Evolutionary conservation across 2,888 invertebrate genomes (phyloP), one percentile per base, ranked within the genome.

Genomic region (Heliconius erato): DNA sequence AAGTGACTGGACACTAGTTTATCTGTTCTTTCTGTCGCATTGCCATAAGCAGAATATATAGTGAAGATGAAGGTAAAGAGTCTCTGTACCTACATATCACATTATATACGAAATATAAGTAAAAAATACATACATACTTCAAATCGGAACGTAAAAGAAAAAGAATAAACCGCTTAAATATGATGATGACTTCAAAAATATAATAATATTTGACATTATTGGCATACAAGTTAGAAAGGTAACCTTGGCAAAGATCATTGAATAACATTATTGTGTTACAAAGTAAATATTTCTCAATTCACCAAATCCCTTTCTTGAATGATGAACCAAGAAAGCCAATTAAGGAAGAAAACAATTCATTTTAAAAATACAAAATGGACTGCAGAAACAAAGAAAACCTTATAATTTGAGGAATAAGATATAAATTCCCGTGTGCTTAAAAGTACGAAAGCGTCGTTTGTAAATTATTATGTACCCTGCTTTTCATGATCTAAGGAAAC

Each of bases 241-340:
- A 71, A 71, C 71, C 44, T 44, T 71, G 71, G 26, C 1, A 71
- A 71, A 44, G 71, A 71, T 71, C 71, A 71, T 26, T 69, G 35
- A 81, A 68, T 26, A 63, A 65, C 23, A 28, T 81, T 63, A 63
- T 76, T 76, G 28, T 32, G n/a, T 81, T 63, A 81, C 40, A 77
- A 44, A 81, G 68, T 59, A 77, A 54, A 77, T 59, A 77, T 69
- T 63, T 74, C n/a, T 59, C 71, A 71, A 71, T 71, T 83, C 76
- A 32, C 19, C 67, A 59, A 82, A 84, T 84, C 71, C n/a, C 40
- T 82, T 80, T 84, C 86, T 85, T 85, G 85, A 87, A 87, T 87
- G 84, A 86, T 85, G 85, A 88, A 88, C 87, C 83, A 84, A 84
- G 84, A 82, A 87, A 90, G 87, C 88, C 88, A 90, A 90, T 91